Base-by-base conservation (phyloP, 2,888 invertebrate genomes). In the Mesorhabditis belari region DNA sequence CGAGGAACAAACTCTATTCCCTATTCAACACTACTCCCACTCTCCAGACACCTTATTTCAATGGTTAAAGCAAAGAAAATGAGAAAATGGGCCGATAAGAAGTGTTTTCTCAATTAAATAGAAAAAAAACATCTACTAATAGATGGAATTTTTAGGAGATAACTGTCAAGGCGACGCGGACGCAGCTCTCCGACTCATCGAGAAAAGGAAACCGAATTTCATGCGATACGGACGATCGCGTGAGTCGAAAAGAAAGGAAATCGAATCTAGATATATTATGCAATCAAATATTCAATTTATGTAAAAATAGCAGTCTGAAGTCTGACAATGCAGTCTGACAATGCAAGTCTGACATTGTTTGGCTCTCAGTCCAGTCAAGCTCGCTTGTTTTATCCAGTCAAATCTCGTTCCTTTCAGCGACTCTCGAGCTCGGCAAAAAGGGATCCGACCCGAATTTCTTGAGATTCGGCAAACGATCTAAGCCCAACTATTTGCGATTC, bases 161-260 rank as follows among this genome's bases (percentile, higher is more conserved):
- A 70, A 68, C 62, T 77, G 77, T 61, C 69, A 74, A 26, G 75
- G 71, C 57, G 73, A 76, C 58, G 67, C 67, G 44, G 71, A 73
- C 12, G 66, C 65, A 54, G 74, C 70, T 21, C 58, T 73, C 53
- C 71, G 73, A 56, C 65, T 60, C 52, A 72, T 77, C 73, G 75
- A 77, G 57, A 79, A 79, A 63, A 70, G 77, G 61, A 78, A 78
- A 64, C 77, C 77, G 5, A 79, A 78, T 66, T 79, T 79, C 60
- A 75, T 79, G 65, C 66, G 79, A 62, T 79, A 74, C 60, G 79
- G 79, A 51, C 64, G 78, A 52, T 74, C 73, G 49, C 66, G 70
- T 69, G 49, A 23, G 55, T n/a, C n/a, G 9, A n/a, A 25, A 6
- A 55, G 9, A 55, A 57, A 27, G 27, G 26, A 28, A 26, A 9